Percentiles rank a stretch among this genome's conserved stretches.
These are phyloP conservation scores for Stomatorhinus ivindoensis DNA, from an alignment of 2,113 vertebrate species.

Conservation along the genomic window DNA sequence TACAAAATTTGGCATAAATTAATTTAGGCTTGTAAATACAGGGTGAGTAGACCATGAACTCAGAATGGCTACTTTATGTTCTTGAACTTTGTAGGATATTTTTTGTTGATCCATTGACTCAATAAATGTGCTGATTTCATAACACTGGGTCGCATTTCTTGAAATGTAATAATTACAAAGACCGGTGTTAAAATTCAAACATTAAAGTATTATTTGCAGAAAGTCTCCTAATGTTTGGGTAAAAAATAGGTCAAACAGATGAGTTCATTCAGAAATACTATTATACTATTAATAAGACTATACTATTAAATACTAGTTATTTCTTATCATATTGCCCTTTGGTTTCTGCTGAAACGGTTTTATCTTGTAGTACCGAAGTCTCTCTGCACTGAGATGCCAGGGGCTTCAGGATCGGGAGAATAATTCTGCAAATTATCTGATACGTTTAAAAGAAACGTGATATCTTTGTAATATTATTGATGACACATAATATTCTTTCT, in stretches of 20 bases:
- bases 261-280: neutral
- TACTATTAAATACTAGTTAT: neutral
- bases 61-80: neutral
- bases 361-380: neutral
- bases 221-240: neutral
- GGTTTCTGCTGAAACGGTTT: neutral
- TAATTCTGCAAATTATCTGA: neutral
- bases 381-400: neutral
- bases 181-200: neutral
- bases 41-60: neutral
- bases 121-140: neutral
- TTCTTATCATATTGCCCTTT: neutral
- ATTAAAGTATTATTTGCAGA: neutral
- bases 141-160: neutral
- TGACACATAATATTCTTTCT: neutral
- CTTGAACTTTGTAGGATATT: neutral
- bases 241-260: neutral
- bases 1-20: neutral
- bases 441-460: neutral
- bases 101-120: neutral
- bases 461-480: neutral
- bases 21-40: neutral
- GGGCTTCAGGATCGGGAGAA: neutral
- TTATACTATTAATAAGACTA: no score
- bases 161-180: neutral